These are phyloP conservation scores for Phortica variegata DNA, from an alignment of 1,140 invertebrate species.

Conservation along the genomic window DNA sequence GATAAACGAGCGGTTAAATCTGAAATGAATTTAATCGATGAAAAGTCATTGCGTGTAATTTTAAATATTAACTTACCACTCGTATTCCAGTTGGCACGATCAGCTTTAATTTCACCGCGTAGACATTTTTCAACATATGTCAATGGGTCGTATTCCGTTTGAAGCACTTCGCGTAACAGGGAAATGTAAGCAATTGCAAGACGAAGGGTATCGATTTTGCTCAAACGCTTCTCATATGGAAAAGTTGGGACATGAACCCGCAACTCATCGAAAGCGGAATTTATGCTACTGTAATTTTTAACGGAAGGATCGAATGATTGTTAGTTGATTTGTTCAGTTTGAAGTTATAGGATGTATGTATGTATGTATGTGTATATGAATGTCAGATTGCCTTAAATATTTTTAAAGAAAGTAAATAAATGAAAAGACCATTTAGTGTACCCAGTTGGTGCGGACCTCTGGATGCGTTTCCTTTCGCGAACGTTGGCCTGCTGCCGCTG, in stretches of 20 bases:
- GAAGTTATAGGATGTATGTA: too few relatives aligned
- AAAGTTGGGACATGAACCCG: slow-evolving; percentile 96
- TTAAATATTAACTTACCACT: slow-evolving; percentile 69
- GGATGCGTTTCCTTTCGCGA: slow-evolving; percentile 92
- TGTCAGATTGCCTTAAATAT: background rate
- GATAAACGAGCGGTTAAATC: slow-evolving; percentile 95
- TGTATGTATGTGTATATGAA: too few relatives aligned
- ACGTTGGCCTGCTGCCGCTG: slow-evolving; percentile 90
- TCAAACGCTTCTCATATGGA: slow-evolving; percentile 95
- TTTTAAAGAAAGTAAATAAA: slow-evolving; percentile 27
- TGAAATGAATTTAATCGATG: slow-evolving; percentile 57
- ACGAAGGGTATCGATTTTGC: slow-evolving; percentile 95
- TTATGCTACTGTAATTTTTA: slow-evolving; percentile 85
- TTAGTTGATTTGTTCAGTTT: slow-evolving; percentile 20
- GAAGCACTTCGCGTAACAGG: slow-evolving; percentile 84
- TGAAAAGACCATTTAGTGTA: slow-evolving; percentile 60
- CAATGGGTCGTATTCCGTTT: slow-evolving; percentile 87
- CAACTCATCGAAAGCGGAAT: slow-evolving; percentile 96
- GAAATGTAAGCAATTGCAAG: slow-evolving; percentile 97
- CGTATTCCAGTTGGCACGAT: slow-evolving; percentile 91
- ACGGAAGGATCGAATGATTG: slow-evolving; percentile 7
- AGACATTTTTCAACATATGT: slow-evolving; percentile 92
- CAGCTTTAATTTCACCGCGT: slow-evolving; percentile 81
- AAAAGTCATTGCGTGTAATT: background rate
- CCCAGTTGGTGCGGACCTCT: slow-evolving; percentile 84